These are phyloP conservation scores for Ceuthmochares aereus DNA, from an alignment of 2,113 vertebrate species.

Conservation along the genomic window DNA sequence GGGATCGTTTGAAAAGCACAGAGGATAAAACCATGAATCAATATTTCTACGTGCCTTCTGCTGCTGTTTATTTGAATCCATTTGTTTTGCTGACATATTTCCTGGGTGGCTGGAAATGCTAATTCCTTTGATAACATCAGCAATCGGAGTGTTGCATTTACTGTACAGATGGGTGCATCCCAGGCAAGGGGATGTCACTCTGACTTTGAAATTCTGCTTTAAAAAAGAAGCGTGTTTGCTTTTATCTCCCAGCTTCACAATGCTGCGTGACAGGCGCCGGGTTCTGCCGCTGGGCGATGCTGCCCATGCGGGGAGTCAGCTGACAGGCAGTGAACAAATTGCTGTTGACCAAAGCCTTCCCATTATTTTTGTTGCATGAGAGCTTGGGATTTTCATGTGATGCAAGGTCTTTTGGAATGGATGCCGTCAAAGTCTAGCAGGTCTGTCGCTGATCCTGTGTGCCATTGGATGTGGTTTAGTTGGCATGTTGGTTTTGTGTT, in stretches of 20 bases:
- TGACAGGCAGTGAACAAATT: not conserved
- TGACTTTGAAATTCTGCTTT: not conserved
- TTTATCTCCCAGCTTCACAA: not conserved
- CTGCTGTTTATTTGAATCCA: conserved; percentile 59
- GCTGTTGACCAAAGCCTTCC: not conserved
- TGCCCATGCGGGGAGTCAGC: not conserved
- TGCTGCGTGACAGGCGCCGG: not conserved
- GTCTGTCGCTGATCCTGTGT: not conserved
- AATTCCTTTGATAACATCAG: conserved; percentile 66
- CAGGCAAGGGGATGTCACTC: not conserved
- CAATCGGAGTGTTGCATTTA: conserved; percentile 14
- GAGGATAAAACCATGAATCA: conserved; percentile 57
- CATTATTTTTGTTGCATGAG: not conserved
- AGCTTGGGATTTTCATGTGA: not conserved
- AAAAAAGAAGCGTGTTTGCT: not conserved
- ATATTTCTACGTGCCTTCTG: conserved; percentile 33
- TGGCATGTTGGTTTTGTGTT: too few relatives aligned
- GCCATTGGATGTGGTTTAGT: not conserved
- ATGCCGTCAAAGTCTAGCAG: not conserved
- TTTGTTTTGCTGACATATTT: conserved; percentile 72
- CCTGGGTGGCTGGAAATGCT: conserved; percentile 54
- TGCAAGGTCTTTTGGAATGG: not conserved
- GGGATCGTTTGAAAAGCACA: conserved; percentile 53
- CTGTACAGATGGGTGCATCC: not conserved
- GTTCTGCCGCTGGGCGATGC: not conserved